These are phyloP conservation scores for Morone chrysops DNA, from an alignment of 2,113 vertebrate genomes.

Conservation along the genomic window DNA sequence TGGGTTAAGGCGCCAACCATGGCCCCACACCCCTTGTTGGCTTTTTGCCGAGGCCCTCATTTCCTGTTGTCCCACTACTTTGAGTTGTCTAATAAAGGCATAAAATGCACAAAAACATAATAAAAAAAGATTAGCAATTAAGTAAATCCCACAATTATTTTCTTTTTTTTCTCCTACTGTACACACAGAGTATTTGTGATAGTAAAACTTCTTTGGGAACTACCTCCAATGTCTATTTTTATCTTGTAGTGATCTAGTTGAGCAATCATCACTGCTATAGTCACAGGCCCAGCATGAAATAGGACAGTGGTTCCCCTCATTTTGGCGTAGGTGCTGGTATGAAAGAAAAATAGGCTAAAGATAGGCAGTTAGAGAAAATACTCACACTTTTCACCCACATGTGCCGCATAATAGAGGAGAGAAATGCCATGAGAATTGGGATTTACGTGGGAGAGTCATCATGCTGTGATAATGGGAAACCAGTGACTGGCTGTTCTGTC, in stretches of 20 bases:
- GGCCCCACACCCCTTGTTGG: no score
- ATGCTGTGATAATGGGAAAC: constrained; percentile 58
- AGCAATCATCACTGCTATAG: background rate
- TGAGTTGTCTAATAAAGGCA: background rate
- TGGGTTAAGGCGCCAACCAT: no score
- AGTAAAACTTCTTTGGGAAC: background rate
- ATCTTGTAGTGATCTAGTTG: background rate
- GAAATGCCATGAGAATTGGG: constrained; percentile 26
- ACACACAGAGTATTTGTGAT: background rate
- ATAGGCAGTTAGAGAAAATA: constrained; percentile 60
- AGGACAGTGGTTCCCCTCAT: constrained; percentile 16
- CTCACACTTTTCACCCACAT: constrained; percentile 54
- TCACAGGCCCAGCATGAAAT: constrained; percentile 12
- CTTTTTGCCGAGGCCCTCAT: background rate
- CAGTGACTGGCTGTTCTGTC: constrained; percentile 37
- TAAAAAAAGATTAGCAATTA: background rate
- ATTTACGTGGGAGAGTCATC: constrained; percentile 59
- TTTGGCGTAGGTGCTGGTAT: background rate
- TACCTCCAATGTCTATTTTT: background rate
- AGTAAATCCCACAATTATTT: background rate
- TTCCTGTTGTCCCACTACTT: background rate
- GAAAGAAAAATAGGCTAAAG: constrained; percentile 37
- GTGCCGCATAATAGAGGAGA: constrained; percentile 54
- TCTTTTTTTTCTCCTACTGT: background rate
- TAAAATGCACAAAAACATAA: background rate